Conservation (phyloP, 2,888 invertebrate species). For the Dasysyrphus albostriatus region DNA sequence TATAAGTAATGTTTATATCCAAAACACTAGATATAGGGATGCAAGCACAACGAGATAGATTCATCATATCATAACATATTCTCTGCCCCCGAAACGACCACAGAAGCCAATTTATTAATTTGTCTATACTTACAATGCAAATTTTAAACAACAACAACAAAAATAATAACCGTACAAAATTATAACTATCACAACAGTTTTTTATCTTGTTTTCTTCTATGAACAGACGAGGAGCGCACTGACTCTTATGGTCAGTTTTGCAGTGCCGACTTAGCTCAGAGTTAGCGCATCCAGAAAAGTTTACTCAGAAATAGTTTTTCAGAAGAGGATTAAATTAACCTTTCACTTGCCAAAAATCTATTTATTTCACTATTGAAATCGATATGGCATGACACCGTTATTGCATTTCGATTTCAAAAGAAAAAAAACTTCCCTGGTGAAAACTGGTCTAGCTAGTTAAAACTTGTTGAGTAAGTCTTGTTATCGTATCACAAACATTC, state of each 20-base stretch:
- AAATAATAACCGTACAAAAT: neutral
- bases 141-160: slow-evolving; percentile 7
- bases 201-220: slow-evolving; percentile 15
- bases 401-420: too few relatives aligned
- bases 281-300: too few relatives aligned
- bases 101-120: slow-evolving; percentile 57
- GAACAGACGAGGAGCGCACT: neutral
- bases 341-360: too few relatives aligned
- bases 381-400: too few relatives aligned
- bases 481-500: too few relatives aligned
- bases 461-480: too few relatives aligned
- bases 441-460: too few relatives aligned
- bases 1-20: slow-evolving; percentile 15
- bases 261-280: too few relatives aligned
- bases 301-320: too few relatives aligned
- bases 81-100: neutral
- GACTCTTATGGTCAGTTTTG: neutral
- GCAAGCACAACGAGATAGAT: slow-evolving; percentile 26
- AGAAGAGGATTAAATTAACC: too few relatives aligned
- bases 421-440: too few relatives aligned
- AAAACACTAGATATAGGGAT: slow-evolving; percentile 1
- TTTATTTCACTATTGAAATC: too few relatives aligned
- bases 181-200: slow-evolving; percentile 2
- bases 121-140: slow-evolving; percentile 48
- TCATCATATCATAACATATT: slow-evolving; percentile 11